These are phyloP conservation scores for Gymnobelideus leadbeateri DNA, from an alignment of 2,113 vertebrate genomes.

Conservation along the genomic window DNA sequence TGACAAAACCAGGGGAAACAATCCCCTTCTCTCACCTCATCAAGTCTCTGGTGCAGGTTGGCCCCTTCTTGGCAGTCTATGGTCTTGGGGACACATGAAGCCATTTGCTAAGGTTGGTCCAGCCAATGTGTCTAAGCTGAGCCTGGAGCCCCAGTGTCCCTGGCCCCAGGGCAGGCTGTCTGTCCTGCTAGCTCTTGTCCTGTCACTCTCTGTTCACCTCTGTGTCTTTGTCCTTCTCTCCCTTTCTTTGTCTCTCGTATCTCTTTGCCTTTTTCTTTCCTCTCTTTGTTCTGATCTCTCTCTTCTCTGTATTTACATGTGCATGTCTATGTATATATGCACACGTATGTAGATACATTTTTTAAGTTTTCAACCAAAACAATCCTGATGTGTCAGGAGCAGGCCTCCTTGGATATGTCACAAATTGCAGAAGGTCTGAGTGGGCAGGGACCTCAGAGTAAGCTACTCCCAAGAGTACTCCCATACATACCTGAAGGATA, in stretches of 20 bases:
- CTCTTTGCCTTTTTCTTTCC: not conserved
- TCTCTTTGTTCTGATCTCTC: not conserved
- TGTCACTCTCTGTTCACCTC: not conserved
- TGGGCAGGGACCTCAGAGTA: not conserved
- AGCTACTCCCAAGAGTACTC: not conserved
- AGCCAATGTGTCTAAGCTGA: no score
- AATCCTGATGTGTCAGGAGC: not conserved
- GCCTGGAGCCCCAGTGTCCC: not conserved
- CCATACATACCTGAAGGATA: not conserved
- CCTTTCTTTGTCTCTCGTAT: not conserved
- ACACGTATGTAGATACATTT: not conserved
- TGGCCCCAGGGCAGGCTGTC: not conserved
- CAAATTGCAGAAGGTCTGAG: not conserved
- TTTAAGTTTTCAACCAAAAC: fast-evolving
- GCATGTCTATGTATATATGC: not conserved
- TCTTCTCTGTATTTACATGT: not conserved
- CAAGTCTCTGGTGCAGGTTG: not conserved
- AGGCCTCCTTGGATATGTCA: not conserved
- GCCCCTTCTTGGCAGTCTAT: not conserved
- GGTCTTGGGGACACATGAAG: not conserved
- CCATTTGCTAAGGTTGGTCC: not conserved
- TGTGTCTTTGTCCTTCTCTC: not conserved
- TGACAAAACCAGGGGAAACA: not conserved
- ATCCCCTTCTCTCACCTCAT: not conserved
- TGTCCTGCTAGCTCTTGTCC: not conserved